phyloP scores from a whole-genome alignment of 1,140 invertebrate species.

The Drosophila tsacasi region DNA sequence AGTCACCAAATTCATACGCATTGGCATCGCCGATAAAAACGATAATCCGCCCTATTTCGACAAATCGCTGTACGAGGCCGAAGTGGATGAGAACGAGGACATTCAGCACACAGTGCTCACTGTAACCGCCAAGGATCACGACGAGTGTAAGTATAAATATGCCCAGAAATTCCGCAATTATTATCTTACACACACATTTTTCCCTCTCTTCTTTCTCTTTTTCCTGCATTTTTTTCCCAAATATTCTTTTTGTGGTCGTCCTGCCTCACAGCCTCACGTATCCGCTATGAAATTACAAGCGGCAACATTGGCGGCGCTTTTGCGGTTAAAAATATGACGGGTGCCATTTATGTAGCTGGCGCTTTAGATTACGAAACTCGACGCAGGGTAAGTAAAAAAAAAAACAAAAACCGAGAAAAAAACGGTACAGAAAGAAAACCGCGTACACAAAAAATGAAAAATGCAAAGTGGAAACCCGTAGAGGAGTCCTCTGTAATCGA shows the following conservation, averaged over 20 bases:
- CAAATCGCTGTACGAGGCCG: conserved; percentile 97
- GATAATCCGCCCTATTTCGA: conserved; percentile 99
- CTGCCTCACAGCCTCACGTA: conserved; percentile 92
- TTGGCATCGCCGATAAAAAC: conserved; percentile 97
- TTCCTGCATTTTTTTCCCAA: conserved; percentile 32
- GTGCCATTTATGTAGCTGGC: conserved; percentile 98
- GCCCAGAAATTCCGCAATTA: conserved; percentile 50
- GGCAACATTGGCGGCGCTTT: conserved; percentile 99
- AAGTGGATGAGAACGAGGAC: conserved; percentile 99
- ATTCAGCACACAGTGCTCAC: conserved; percentile 98
- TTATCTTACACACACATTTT: conserved; percentile 48
- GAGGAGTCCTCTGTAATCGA: conserved; percentile 42
- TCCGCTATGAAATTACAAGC: conserved; percentile 99
- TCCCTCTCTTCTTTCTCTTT: conserved; percentile 7
- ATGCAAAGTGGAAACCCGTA: conserved; percentile 35
- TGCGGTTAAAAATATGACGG: conserved; percentile 98
- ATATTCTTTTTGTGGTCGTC: conserved; percentile 23
- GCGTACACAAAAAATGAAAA: conserved; percentile 87
- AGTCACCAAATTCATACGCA: conserved; percentile 96
- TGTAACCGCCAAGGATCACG: conserved; percentile 98
- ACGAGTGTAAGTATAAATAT: conserved; percentile 94
- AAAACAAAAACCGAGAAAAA: conserved; percentile 12
- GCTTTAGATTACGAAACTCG: conserved; percentile 96
- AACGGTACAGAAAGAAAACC: conserved; percentile 55
- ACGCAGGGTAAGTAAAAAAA: conserved; percentile 90